Evolutionary conservation across 1,140 invertebrate genomes (phyloP), one percentile per base, ranked within the genome.

Genomic region (Leptoteleia sp.): DNA sequence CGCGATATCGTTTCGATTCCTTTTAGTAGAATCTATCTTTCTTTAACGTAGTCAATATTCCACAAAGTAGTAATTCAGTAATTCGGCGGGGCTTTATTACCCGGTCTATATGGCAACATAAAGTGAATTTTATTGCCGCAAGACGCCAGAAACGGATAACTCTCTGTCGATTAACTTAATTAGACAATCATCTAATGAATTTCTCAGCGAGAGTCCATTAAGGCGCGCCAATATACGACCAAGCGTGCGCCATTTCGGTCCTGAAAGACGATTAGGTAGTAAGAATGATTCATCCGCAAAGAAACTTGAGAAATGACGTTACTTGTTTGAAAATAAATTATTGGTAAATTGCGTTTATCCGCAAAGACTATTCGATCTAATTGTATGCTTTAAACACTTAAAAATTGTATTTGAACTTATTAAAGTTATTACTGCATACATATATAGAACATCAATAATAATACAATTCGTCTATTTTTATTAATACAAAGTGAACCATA

Each of bases 181-280:
- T 86, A 87, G 80, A 82, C 84, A 85, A 87, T 87, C 82, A 83
- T 81, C 81, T 86, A 86, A 87, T 84, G 85, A 87, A 87, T 86
- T 83, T 80, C 75, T 70, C 80, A 65, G 62, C 70, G 42, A 79
- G 75, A 68, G 71, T 70, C 76, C 76, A 79, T 85, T 82, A 85
- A 81, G 75, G 52, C 79, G 73, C 68, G 68, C 79, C 79, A 73
- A 73, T 80, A 71, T 80, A 72, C 75, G 80, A 72, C 57, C 75
- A 52, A 77, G 43, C 67, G 73, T 13, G 48, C 57, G 15, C 48
- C 78, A 80, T 76, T 76, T 68, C 54, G 57, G 27, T 70, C 27
- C 40, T 55, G 31, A 67, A 62, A 71, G 73, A 48, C 72, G 72
- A 76, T 80, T 77, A 80, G 47, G 52, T 62, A 50, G 52, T 67